These are phyloP conservation scores for Tinamus guttatus DNA, from an alignment of 2,113 vertebrate species.

Conservation along the genomic window DNA sequence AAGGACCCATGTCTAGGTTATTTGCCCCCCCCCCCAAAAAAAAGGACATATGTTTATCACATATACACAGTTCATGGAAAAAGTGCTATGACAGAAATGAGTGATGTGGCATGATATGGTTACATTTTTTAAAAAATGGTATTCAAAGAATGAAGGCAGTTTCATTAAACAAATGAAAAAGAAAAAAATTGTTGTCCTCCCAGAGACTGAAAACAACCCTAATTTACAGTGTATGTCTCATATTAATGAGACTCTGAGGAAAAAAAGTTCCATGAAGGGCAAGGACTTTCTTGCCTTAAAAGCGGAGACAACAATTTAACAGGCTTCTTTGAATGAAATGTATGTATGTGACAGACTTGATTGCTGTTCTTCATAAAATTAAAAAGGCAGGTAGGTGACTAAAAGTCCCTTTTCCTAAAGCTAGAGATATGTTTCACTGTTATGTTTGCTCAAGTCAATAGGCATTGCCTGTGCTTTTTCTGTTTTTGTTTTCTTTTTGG, in stretches of 20 bases:
- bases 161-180: conserved; percentile 22
- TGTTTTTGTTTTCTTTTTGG: not conserved
- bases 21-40: not conserved
- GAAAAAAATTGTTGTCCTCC: conserved; percentile 5
- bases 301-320: conserved; percentile 23
- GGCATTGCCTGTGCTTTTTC: not conserved
- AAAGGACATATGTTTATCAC: not conserved
- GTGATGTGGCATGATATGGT: not conserved
- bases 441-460: not conserved
- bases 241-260: not conserved
- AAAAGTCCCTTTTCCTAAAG: not conserved
- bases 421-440: not conserved
- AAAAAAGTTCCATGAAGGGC: conserved; percentile 37
- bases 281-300: conserved; percentile 59
- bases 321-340: conserved; percentile 46
- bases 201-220: not conserved
- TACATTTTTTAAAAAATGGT: not conserved
- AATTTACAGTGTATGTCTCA: not conserved
- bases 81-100: not conserved
- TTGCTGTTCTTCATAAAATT: conserved; percentile 56
- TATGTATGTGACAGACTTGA: conserved; percentile 28
- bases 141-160: not conserved
- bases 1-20: not conserved
- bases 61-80: not conserved
- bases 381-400: not conserved